Conservation (phyloP, 2,113 vertebrate genomes). For the Neodontobutis hainanensis region DNA sequence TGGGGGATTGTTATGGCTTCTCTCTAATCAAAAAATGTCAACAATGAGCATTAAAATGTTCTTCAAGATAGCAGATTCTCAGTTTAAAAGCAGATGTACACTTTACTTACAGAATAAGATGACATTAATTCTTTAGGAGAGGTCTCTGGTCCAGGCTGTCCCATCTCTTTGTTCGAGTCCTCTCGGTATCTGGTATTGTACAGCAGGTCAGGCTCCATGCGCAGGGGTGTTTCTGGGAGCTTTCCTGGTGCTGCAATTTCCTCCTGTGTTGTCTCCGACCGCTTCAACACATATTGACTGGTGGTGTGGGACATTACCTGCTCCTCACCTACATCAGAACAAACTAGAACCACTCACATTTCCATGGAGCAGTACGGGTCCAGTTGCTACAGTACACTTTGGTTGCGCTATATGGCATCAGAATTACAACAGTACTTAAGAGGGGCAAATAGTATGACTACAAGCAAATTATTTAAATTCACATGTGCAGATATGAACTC, state of each 20-base stretch:
- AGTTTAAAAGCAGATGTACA: not conserved
- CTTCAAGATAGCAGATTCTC: not conserved
- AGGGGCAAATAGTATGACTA: no score
- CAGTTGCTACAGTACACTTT: no score
- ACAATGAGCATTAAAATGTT: no score
- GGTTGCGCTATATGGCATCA: no score
- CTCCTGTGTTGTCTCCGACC: constrained; percentile 88
- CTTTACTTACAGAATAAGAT: constrained; percentile 86
- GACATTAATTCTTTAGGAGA: constrained; percentile 85
- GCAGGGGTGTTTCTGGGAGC: constrained; percentile 91
- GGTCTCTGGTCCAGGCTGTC: constrained; percentile 62
- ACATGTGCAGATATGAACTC: no score
- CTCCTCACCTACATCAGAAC: constrained; percentile 65
- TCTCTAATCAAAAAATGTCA: no score
- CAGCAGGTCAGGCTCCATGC: constrained; percentile 79
- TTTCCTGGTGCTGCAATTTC: constrained; percentile 89
- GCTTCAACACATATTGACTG: constrained; percentile 86
- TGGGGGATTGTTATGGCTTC: no score
- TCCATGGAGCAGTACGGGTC: no score
- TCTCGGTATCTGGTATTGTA: constrained; percentile 79
- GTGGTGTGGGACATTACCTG: constrained; percentile 87
- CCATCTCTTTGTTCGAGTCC: constrained; percentile 70
- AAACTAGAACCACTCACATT: not conserved
- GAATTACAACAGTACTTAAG: no score
- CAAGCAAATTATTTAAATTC: no score